phyloP scores from a whole-genome alignment of 2,888 invertebrate genomes.

The Meandrusa payeni region DNA sequence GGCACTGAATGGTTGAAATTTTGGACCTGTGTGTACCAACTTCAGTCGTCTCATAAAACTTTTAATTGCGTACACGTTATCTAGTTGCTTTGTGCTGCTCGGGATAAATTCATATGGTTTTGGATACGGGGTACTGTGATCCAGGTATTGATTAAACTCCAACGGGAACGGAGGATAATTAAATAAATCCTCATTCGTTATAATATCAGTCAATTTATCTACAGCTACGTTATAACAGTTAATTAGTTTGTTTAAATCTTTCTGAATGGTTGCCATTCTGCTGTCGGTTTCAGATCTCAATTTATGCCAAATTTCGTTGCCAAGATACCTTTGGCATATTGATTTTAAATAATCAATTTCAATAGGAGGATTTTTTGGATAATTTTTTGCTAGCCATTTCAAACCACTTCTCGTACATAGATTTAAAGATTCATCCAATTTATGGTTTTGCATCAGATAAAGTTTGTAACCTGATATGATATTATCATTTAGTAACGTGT shows the following conservation, averaged over 20 bases:
- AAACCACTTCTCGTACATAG: conserved; percentile 57
- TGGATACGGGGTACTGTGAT: conserved; percentile 75
- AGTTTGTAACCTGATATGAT: conserved; percentile 60
- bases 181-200: conserved; percentile 80
- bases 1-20: conserved; percentile 66
- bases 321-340: conserved; percentile 79
- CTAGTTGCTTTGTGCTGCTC: conserved; percentile 75
- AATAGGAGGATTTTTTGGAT: conserved; percentile 70
- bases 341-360: conserved; percentile 80
- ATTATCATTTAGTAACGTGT: conserved; percentile 43
- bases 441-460: conserved; percentile 47
- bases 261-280: conserved; percentile 65
- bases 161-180: conserved; percentile 83
- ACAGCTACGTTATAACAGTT: conserved; percentile 85
- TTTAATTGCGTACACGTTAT: conserved; percentile 73
- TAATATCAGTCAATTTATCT: conserved; percentile 79
- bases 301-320: conserved; percentile 83
- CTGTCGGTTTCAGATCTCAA: conserved; percentile 60
- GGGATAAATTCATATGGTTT: conserved; percentile 86
- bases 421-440: conserved; percentile 50
- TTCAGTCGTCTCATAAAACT: conserved; percentile 76
- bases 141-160: conserved; percentile 81
- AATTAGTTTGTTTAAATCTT: conserved; percentile 81
- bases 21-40: conserved; percentile 68
- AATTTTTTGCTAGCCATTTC: conserved; percentile 75